phyloP scores from a whole-genome alignment of 2,797 vertebrate genomes.

The Xenops minutus region DNA sequence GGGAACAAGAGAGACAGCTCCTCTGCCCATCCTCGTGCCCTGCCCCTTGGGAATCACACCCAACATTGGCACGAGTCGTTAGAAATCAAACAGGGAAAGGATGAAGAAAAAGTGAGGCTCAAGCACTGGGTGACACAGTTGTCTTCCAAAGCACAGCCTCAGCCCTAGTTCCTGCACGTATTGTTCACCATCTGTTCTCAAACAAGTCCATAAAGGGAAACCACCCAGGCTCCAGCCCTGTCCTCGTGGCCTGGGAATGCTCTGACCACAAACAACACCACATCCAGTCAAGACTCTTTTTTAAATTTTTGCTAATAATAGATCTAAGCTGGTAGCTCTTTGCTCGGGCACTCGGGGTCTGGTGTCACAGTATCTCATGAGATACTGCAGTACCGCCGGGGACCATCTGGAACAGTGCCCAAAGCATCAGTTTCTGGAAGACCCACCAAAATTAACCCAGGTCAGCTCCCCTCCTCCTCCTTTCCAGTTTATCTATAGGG shows the following conservation, averaged over 20 bases:
- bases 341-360: background rate
- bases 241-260: slow-evolving; percentile 17
- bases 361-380: slow-evolving; percentile 9
- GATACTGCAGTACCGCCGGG: background rate
- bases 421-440: slow-evolving; percentile 12
- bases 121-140: accelerated
- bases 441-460: background rate
- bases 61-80: background rate
- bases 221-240: background rate
- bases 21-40: background rate
- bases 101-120: background rate
- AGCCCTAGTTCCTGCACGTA: background rate
- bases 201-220: slow-evolving; percentile 62
- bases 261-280: background rate
- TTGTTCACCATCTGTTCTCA: background rate
- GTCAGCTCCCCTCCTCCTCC: background rate
- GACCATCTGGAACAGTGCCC: background rate
- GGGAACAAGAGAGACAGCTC: background rate
- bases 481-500: background rate
- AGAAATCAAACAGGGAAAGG: background rate
- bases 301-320: slow-evolving; percentile 10
- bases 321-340: background rate
- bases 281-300: background rate
- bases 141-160: background rate
- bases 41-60: background rate